A percentile compares a stretch with the other conserved stretches of the same genome.
phyloP scores from a whole-genome alignment of 2,797 vertebrate genomes.

The Bradypodion ventrale region DNA sequence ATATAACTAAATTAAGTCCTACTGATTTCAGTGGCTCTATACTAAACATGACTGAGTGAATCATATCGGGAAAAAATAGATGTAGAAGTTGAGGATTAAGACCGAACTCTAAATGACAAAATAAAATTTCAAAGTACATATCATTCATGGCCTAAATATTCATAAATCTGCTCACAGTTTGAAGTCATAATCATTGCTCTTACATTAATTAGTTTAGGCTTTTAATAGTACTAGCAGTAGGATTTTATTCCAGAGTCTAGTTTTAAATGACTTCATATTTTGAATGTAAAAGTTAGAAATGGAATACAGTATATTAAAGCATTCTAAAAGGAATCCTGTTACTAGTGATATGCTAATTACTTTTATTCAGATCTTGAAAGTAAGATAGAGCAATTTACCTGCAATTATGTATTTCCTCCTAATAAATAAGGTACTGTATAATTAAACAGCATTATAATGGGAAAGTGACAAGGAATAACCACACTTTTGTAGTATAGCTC shows the following conservation, averaged over 20 bases:
- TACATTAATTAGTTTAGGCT: background rate
- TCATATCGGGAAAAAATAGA: no score
- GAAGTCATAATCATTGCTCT: slow-evolving; percentile 11
- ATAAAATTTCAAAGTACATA: slow-evolving; percentile 16
- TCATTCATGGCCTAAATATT: slow-evolving; percentile 23
- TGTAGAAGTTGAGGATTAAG: background rate
- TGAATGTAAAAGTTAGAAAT: slow-evolving; percentile 21
- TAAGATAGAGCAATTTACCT: no score
- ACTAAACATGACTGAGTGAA: no score
- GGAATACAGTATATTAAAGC: slow-evolving; percentile 10
- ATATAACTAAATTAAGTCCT: no score
- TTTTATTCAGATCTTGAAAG: no score
- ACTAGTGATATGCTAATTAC: background rate
- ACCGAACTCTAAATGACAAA: slow-evolving; percentile 2
- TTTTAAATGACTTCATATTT: slow-evolving; percentile 14
- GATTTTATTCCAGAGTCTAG: slow-evolving; percentile 5
- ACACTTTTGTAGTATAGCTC: no score
- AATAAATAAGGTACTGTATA: no score
- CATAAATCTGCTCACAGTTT: slow-evolving; percentile 2
- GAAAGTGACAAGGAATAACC: no score
- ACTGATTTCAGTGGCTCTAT: no score
- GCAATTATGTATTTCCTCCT: no score
- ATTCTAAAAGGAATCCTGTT: background rate
- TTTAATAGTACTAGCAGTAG: background rate
- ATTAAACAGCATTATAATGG: no score